Percentiles rank a stretch among this genome's conserved stretches.
phyloP scores from a whole-genome alignment of 1,140 invertebrate species.

The Bombus turneri region DNA sequence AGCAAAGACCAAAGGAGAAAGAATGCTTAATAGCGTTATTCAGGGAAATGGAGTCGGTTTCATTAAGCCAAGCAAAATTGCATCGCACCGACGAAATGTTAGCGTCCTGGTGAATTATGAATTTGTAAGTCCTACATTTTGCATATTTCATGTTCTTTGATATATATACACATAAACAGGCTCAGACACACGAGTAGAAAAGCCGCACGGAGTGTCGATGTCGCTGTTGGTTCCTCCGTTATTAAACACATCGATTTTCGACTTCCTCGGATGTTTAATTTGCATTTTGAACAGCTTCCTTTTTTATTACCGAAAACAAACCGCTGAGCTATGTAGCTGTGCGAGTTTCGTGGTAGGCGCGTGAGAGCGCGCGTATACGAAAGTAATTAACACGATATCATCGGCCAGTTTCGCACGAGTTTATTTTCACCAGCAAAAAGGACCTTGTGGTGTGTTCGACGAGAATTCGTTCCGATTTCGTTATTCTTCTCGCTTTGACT shows the following conservation, averaged over 20 bases:
- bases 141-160: constrained; percentile 21
- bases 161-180: background rate
- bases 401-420: constrained; percentile 7
- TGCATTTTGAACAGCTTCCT: constrained; percentile 43
- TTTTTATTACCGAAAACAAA: constrained; percentile 39
- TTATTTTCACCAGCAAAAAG: background rate
- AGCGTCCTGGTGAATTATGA: constrained; percentile 10
- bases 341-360: background rate
- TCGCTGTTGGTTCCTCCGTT: background rate
- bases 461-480: background rate
- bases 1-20: no score
- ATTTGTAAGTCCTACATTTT: constrained; percentile 29
- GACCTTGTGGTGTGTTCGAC: background rate
- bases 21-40: background rate
- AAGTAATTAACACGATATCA: constrained; percentile 31
- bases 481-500: background rate
- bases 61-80: constrained; percentile 17
- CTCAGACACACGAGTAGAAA: accelerated
- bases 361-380: background rate
- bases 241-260: constrained; percentile 45
- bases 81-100: background rate
- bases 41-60: constrained; percentile 23
- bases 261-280: constrained; percentile 30
- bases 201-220: background rate
- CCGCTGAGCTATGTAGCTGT: constrained; percentile 7